Percentiles rank a stretch among this genome's conserved stretches.
Conservation (phyloP, 2,888 invertebrate genomes). For the Drosophila cyrtoloma region DNA sequence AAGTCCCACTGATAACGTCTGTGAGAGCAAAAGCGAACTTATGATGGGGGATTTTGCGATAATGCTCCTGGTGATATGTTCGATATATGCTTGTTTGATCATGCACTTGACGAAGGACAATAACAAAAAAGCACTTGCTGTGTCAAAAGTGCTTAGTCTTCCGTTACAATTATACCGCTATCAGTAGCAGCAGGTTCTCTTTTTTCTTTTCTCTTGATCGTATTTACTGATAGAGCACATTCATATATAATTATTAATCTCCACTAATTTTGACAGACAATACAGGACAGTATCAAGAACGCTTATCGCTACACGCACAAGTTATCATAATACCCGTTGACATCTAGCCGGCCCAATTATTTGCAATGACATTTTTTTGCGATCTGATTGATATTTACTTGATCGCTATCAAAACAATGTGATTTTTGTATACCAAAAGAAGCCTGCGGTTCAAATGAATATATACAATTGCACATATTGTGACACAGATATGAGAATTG, state of each 20-base stretch:
- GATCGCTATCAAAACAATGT: slow-evolving; percentile 21
- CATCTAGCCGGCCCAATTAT: slow-evolving; percentile 23
- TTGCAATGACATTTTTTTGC: slow-evolving; percentile 22
- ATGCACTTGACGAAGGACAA: slow-evolving; percentile 25
- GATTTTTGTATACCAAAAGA: slow-evolving; percentile 11
- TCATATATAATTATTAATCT: not conserved
- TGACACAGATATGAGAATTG: slow-evolving; percentile 1
- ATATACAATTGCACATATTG: slow-evolving; percentile 3
- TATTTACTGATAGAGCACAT: not conserved
- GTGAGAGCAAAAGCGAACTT: slow-evolving; percentile 22
- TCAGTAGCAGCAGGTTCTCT: slow-evolving; percentile 5
- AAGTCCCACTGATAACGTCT: slow-evolving; percentile 39
- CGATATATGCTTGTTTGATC: slow-evolving; percentile 23
- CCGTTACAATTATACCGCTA: slow-evolving; percentile 28
- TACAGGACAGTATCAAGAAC: slow-evolving; percentile 34
- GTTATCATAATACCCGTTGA: slow-evolving; percentile 63
- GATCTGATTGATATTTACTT: slow-evolving; percentile 9
- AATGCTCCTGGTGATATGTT: slow-evolving; percentile 25
- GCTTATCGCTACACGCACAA: slow-evolving; percentile 59
- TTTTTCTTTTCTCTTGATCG: not conserved
- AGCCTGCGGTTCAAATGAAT: not conserved
- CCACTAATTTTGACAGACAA: slow-evolving; percentile 59
- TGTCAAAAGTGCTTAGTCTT: slow-evolving; percentile 30
- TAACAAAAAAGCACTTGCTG: not conserved
- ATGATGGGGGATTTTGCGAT: slow-evolving; percentile 58